Conservation (phyloP, 2,113 vertebrate genomes). For the Calidris pygmaea region DNA sequence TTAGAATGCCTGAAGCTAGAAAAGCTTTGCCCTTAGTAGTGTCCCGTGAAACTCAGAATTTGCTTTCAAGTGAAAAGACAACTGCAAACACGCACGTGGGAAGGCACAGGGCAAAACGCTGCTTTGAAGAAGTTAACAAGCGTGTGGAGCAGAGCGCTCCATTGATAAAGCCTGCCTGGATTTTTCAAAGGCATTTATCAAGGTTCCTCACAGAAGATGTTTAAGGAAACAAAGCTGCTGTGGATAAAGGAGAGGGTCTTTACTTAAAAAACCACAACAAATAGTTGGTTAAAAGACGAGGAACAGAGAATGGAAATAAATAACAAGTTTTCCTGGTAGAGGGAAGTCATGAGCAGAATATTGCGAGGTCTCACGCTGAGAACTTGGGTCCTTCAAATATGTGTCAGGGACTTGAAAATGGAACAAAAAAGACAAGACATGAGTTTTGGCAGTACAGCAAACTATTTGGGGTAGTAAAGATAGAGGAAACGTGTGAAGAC, state of each 20-base stretch:
- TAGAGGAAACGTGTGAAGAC: background rate
- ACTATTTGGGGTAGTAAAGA: background rate
- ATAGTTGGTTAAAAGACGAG: background rate
- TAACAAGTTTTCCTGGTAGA: background rate
- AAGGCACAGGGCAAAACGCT: background rate
- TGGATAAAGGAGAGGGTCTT: background rate
- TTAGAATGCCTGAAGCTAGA: background rate
- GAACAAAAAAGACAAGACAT: background rate
- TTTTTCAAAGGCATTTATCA: background rate
- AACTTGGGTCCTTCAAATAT: background rate
- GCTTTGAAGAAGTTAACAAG: background rate
- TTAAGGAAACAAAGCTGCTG: background rate
- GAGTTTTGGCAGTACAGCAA: background rate
- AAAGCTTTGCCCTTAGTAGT: background rate
- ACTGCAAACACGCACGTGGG: background rate
- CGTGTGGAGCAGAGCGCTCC: rapidly evolving
- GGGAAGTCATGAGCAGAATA: background rate
- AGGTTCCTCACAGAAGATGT: background rate
- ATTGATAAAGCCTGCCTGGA: background rate
- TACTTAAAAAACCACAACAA: background rate
- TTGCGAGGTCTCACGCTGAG: background rate
- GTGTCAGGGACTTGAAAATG: background rate
- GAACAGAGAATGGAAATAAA: background rate
- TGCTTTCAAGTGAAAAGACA: background rate
- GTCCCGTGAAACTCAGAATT: background rate